Base-by-base conservation (phyloP, 2,888 invertebrate genomes). In the Lacanobia wlatinum region DNA sequence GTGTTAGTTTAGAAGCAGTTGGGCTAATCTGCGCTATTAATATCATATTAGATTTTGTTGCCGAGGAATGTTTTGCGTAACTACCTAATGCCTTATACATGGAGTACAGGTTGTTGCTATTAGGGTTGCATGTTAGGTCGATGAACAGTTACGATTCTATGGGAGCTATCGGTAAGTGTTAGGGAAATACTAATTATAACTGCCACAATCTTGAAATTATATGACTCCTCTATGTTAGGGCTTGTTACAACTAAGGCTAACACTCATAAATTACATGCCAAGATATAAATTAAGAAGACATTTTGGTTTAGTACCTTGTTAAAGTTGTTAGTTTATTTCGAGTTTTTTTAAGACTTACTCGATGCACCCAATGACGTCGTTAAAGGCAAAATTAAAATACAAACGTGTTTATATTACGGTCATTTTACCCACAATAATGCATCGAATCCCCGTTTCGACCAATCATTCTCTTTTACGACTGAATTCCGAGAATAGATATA, bases 1-100 rank as follows among this genome's bases (percentile, higher is more conserved):
- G 46, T 63, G n/a, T n/a, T n/a, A n/a, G 63, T 73, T 70, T 71
- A 59, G 70, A 82, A 80, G 85, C 77, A 67, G 84, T 87, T 74
- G 68, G 43, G 69, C 50, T 34, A 82, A 78, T 79, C 72, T 66
- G 50, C 21, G 64, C 76, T 81, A 84, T 87, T 87, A 86, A 83
- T 87, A 80, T 73, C 73, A 70, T 78, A 86, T 86, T 84, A 83
- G 82, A 82, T 79, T 64, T 75, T 72, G 66, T 64, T 67, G 70
- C 50, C 48, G 9, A 61, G 68, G 81, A 78, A 82, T 85, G n/a
- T 66, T 73, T 85, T 82, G 67, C 72, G 77, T 73, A 79, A 82
- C 66, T 34, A 58, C 34, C 38, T 82, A 75, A 79, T 71, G 80
- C 61, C 59, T 65, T 72, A 55, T 62, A 63, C 68, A 48, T 62